Evolutionary conservation across 2,797 vertebrate species (phyloP).

Genomic region (Momotus momota): DNA sequence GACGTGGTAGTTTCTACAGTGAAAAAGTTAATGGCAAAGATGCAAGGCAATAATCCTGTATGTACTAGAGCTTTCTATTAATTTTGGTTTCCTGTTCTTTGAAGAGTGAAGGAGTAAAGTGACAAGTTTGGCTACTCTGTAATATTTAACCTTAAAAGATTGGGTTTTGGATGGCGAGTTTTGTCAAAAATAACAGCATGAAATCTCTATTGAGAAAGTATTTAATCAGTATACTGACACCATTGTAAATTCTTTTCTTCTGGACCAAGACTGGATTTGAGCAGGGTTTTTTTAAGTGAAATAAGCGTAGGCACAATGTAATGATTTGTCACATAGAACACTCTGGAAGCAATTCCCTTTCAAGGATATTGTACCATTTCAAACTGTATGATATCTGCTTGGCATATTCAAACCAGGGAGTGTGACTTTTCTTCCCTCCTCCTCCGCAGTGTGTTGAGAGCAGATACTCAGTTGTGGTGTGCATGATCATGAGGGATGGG

Average conservation of each 20-base stretch:
- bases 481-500: fast-evolving
- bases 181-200: background rate
- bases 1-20: background rate
- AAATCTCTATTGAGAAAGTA: background rate
- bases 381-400: background rate
- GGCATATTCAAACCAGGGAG: background rate
- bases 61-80: background rate
- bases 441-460: background rate
- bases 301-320: background rate
- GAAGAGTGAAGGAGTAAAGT: background rate
- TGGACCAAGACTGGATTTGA: background rate
- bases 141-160: background rate
- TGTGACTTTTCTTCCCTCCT: background rate
- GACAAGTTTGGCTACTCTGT: background rate
- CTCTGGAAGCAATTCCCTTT: background rate
- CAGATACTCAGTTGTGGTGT: background rate
- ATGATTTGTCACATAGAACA: background rate
- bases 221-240: background rate
- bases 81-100: background rate
- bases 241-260: background rate
- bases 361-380: background rate
- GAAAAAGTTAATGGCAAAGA: background rate
- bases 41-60: background rate
- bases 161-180: background rate
- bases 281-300: background rate